Percentiles rank a stretch among this genome's conserved stretches.
Conservation (phyloP, 2,113 vertebrate genomes). For the Tachysurus vachellii region DNA sequence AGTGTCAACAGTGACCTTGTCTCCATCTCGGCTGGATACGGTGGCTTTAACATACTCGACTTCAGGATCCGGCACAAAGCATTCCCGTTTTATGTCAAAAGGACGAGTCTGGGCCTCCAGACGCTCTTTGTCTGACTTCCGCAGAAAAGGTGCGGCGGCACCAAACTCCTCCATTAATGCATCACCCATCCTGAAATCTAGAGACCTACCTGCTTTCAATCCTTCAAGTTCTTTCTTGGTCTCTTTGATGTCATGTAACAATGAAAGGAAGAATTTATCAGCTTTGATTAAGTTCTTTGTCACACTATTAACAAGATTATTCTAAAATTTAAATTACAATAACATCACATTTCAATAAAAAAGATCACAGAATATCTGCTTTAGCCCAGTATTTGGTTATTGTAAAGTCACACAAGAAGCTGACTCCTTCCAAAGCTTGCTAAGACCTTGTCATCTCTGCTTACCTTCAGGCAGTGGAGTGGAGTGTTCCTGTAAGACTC, state of each 20-base stretch:
- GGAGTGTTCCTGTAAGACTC: conserved; percentile 23
- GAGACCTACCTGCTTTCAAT: conserved; percentile 23
- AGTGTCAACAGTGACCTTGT: conserved; percentile 79
- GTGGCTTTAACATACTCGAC: conserved; percentile 80
- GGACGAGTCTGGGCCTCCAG: conserved; percentile 75
- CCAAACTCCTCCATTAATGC: conserved; percentile 77
- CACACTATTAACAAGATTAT: neutral
- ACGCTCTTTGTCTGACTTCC: conserved; percentile 80
- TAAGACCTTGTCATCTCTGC: conserved; percentile 12
- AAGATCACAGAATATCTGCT: neutral
- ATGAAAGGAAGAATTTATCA: conserved; percentile 6
- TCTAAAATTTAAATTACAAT: neutral
- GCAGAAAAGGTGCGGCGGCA: conserved; percentile 72
- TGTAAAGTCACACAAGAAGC: neutral
- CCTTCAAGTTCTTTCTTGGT: neutral
- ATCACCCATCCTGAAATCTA: conserved; percentile 34
- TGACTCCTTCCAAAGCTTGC: neutral
- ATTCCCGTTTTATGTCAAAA: conserved; percentile 77
- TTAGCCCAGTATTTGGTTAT: neutral
- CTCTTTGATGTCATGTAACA: conserved; percentile 1
- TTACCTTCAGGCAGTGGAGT: conserved; percentile 53
- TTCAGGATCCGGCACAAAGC: conserved; percentile 79
- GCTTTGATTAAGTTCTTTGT: neutral
- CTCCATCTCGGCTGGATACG: conserved; percentile 73
- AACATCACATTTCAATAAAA: neutral